These are phyloP conservation scores for Romanogobio albipinnatus DNA, from an alignment of 2,113 vertebrate genomes.

Conservation along the genomic window DNA sequence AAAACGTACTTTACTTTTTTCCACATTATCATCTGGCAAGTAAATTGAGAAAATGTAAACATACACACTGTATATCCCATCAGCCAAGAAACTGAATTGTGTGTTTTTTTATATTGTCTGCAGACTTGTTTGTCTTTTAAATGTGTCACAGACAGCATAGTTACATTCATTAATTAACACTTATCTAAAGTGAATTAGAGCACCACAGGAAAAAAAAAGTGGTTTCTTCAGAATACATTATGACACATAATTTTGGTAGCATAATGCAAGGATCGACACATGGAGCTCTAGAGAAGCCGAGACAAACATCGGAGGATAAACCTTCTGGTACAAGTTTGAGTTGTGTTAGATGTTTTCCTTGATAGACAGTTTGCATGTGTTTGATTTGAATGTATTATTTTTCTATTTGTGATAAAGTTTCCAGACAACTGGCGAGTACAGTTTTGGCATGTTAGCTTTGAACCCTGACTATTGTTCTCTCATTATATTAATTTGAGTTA, in stretches of 20 bases:
- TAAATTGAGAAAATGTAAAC: background rate
- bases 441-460: background rate
- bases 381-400: background rate
- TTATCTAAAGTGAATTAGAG: background rate
- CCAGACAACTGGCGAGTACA: background rate
- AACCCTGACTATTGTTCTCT: background rate
- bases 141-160: too few relatives aligned
- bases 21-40: too few relatives aligned
- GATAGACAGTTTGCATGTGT: background rate
- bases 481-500: background rate
- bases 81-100: background rate
- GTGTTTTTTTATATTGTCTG: background rate
- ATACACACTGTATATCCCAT: background rate
- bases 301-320: background rate
- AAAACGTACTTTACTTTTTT: too few relatives aligned
- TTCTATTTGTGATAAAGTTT: background rate
- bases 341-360: too few relatives aligned
- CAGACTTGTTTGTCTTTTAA: background rate
- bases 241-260: too few relatives aligned
- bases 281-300: background rate
- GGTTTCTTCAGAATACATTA: too few relatives aligned
- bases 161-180: background rate
- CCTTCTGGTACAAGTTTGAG: too few relatives aligned
- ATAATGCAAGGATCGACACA: background rate
- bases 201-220: background rate